Base-by-base conservation (phyloP, 2,113 vertebrate genomes). In the Mola mola region DNA sequence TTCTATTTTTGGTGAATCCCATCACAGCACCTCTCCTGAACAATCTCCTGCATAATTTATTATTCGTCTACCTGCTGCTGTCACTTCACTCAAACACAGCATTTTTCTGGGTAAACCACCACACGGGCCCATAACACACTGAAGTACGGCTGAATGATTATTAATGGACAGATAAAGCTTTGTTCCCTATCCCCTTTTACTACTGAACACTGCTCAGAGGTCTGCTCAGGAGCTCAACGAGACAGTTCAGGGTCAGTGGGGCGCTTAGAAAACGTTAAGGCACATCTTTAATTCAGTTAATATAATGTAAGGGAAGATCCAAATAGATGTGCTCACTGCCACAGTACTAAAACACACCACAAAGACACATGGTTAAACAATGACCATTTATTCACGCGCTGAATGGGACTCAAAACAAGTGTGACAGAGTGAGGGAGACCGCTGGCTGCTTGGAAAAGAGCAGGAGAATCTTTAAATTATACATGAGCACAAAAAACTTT, bases 351-450 rank as follows among this genome's bases (percentile, higher is more conserved):
- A 42, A 75, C 2, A 58, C 19, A 79, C 20, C 62, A 82, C 74
- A 44, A 33, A 68, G 72, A 65, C 75, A 69, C 66, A 6, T 4
- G 4, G 51, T 65, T 88, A 82, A 83, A 86, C 86, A 90, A 90
- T 81, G 43, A 83, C 78, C 75, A 72, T 90, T 90, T 90, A 90
- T 86, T 90, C 83, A 87, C 86, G 80, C 78, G 79, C 78, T 76
- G 79, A 26, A 78, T 81, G 77, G 57, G 61, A 60, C 51, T 84
- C 9, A 84, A 83, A 84, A 79, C 66, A 78, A 78, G 78, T 37
- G 48, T 85, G 78, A 66, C 63, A 75, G 78, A 78, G 66, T 67
- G 77, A 72, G 36, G 11, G 56, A 31, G 42, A 65, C 63, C 25
- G 71, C 42, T 62, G 75, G 50, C 51, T 17, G 28, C 43, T 42